These are phyloP conservation scores for Cheiracanthium punctorium DNA, from an alignment of 2,888 invertebrate genomes.

Conservation along the genomic window DNA sequence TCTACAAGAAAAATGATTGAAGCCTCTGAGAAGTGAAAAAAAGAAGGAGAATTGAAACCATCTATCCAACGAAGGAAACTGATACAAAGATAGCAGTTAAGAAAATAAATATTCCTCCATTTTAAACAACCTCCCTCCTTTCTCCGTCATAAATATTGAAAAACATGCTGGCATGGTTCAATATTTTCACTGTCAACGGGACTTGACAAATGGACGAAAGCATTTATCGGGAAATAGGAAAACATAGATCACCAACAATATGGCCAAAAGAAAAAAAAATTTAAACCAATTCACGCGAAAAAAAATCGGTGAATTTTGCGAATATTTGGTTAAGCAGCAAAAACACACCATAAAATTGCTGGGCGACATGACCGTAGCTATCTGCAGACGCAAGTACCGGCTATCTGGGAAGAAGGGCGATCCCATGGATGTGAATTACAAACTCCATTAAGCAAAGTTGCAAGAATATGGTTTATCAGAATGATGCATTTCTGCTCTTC, in stretches of 20 bases:
- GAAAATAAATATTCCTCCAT: slow-evolving; percentile 17
- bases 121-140: neutral
- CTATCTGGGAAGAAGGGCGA: neutral
- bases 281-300: neutral
- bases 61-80: neutral
- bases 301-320: neutral
- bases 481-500: too few species aligned
- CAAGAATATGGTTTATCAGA: too few species aligned
- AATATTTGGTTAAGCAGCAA: neutral
- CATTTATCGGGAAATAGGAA: slow-evolving; percentile 7
- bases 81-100: neutral
- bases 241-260: slow-evolving; percentile 8
- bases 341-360: slow-evolving; percentile 6
- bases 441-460: neutral
- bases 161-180: neutral
- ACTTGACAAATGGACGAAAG: neutral
- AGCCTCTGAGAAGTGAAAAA: too few species aligned
- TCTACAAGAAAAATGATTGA: too few species aligned
- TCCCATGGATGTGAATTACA: neutral
- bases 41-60: too few species aligned
- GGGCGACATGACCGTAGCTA: neutral
- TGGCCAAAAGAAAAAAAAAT: neutral
- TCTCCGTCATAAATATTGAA: slow-evolving; percentile 10
- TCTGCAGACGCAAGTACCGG: neutral
- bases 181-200: neutral